Evolutionary conservation across 2,113 vertebrate genomes (phyloP).

Genomic region (Noturus placidus): DNA sequence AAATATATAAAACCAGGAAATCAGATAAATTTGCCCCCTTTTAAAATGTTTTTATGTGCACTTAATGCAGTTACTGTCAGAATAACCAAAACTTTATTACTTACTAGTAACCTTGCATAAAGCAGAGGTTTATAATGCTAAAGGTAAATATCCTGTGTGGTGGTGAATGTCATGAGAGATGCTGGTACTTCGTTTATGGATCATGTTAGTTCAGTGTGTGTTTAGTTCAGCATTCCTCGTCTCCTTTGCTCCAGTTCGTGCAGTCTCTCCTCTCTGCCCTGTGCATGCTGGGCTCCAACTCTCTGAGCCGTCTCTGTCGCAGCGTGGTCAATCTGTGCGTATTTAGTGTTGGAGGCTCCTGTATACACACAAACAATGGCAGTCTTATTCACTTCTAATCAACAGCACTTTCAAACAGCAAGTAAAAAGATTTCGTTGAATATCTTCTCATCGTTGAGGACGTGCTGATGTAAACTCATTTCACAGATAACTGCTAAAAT

Average conservation of each 20-base stretch:
- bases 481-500: not conserved
- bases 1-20: slow-evolving; percentile 15
- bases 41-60: not conserved
- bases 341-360: slow-evolving; percentile 76
- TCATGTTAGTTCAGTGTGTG: not conserved
- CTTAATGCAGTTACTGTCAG: not conserved
- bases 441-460: not conserved
- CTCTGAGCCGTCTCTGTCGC: slow-evolving; percentile 82
- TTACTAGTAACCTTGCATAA: not conserved
- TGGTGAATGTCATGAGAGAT: slow-evolving; percentile 12
- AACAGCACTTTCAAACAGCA: not conserved
- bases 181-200: not conserved
- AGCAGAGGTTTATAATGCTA: not conserved
- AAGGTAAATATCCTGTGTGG: not conserved
- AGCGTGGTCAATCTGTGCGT: slow-evolving; percentile 79
- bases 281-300: slow-evolving; percentile 78
- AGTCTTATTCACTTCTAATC: not conserved
- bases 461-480: not conserved
- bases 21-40: not conserved
- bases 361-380: slow-evolving; percentile 19
- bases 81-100: not conserved
- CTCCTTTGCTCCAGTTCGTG: slow-evolving; percentile 76
- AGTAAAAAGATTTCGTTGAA: not conserved
- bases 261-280: slow-evolving; percentile 76
- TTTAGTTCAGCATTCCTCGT: slow-evolving; percentile 72